Evolutionary conservation across 1,140 invertebrate species (phyloP).

Genomic region (Sitobion miscanthi): DNA sequence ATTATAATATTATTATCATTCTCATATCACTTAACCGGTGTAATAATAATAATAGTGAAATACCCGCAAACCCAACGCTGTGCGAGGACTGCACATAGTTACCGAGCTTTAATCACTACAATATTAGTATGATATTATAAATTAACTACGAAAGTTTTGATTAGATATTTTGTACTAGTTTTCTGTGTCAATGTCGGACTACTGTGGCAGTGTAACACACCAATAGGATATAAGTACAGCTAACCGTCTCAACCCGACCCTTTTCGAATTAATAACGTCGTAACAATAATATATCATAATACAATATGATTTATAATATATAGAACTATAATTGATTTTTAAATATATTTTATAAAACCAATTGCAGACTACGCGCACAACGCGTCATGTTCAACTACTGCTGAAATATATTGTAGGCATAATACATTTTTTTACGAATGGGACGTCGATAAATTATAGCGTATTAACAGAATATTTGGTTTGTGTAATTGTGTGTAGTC

Average conservation of each 20-base stretch:
- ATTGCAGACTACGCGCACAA: background rate
- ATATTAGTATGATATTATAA: background rate
- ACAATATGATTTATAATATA: background rate
- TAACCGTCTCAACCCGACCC: background rate
- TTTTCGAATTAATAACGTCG: background rate
- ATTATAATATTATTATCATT: background rate
- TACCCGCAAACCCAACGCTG: background rate
- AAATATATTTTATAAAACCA: background rate
- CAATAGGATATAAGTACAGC: background rate
- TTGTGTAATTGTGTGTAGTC: background rate
- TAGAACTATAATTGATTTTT: background rate
- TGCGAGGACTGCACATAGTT: background rate
- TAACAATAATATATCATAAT: background rate
- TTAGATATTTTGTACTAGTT: background rate
- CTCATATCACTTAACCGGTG: background rate
- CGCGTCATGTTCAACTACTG: background rate
- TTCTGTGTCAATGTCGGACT: background rate
- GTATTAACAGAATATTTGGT: background rate
- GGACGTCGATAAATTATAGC: background rate
- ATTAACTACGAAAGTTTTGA: background rate
- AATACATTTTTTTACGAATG: background rate
- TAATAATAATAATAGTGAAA: background rate
- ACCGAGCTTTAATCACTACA: background rate
- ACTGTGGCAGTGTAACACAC: background rate
- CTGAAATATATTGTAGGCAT: background rate